Percentiles rank a stretch among this genome's conserved stretches.
Evolutionary conservation across 2,797 vertebrate species (phyloP).

Genomic region (Melanotaenia pygmaea): DNA sequence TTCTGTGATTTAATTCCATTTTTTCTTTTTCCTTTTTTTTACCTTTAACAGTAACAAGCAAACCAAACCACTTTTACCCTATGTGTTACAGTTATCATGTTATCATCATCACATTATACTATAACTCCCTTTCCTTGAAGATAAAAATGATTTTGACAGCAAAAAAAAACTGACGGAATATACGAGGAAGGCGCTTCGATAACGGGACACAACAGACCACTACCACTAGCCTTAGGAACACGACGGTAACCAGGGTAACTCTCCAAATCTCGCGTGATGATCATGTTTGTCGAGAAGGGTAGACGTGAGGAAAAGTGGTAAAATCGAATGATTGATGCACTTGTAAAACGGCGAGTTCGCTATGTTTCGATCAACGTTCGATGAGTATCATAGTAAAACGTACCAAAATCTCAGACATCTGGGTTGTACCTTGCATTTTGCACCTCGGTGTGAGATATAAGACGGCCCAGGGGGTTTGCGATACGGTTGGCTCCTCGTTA

Average conservation of each 20-base stretch:
- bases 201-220: neutral
- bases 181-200: neutral
- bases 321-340: constrained; percentile 74
- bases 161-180: neutral
- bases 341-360: constrained; percentile 68
- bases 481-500: constrained; percentile 59
- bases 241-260: constrained; percentile 77
- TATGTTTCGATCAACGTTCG: constrained; percentile 57
- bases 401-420: constrained; percentile 24
- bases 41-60: too few relatives aligned
- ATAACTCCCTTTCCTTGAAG: neutral
- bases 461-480: constrained; percentile 34
- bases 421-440: constrained; percentile 28
- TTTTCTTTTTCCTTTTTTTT: too few relatives aligned
- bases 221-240: neutral
- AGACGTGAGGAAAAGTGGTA: constrained; percentile 76
- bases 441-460: constrained; percentile 30
- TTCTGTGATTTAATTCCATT: too few relatives aligned
- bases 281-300: constrained; percentile 50
- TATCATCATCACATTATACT: too few relatives aligned
- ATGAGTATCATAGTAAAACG: constrained; percentile 34
- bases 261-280: constrained; percentile 74
- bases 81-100: too few relatives aligned
- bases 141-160: neutral
- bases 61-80: too few relatives aligned